phyloP scores from a whole-genome alignment of 2,797 vertebrate genomes.

The Spea hammondii region DNA sequence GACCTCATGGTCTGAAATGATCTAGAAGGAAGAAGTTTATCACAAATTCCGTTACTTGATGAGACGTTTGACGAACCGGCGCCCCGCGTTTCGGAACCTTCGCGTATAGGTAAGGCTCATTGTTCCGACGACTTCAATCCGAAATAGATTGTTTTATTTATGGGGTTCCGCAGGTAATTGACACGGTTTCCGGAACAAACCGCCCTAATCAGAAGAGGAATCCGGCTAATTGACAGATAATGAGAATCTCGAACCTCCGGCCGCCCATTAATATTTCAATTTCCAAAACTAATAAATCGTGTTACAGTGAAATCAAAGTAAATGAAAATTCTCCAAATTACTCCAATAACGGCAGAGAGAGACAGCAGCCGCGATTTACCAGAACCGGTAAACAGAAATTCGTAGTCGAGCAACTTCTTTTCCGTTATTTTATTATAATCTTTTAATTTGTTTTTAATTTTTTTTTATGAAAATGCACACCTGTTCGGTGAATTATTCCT shows the following conservation, averaged over 20 bases:
- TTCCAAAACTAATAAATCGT: conserved; percentile 39
- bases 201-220: conserved; percentile 47
- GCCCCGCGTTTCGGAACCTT: too few relatives aligned
- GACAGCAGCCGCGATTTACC: conserved; percentile 2
- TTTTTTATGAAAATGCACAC: background rate
- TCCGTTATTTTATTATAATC: too few relatives aligned
- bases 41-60: too few relatives aligned
- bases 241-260: conserved; percentile 43
- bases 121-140: conserved; percentile 14
- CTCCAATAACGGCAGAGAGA: conserved; percentile 26
- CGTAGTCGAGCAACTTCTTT: background rate
- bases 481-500: background rate
- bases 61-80: too few relatives aligned
- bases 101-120: background rate
- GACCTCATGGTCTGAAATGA: too few relatives aligned
- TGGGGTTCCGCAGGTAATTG: conserved; percentile 18
- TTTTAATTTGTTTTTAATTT: background rate
- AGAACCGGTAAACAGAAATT: conserved; percentile 10
- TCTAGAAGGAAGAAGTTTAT: too few relatives aligned
- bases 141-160: conserved; percentile 40
- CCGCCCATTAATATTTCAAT: conserved; percentile 46
- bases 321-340: conserved; percentile 47
- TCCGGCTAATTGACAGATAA: conserved; percentile 50
- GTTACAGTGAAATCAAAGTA: conserved; percentile 43
- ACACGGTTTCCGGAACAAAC: conserved; percentile 39